phyloP scores from a whole-genome alignment of 2,797 vertebrate genomes.

The Enteromius argenteus region DNA sequence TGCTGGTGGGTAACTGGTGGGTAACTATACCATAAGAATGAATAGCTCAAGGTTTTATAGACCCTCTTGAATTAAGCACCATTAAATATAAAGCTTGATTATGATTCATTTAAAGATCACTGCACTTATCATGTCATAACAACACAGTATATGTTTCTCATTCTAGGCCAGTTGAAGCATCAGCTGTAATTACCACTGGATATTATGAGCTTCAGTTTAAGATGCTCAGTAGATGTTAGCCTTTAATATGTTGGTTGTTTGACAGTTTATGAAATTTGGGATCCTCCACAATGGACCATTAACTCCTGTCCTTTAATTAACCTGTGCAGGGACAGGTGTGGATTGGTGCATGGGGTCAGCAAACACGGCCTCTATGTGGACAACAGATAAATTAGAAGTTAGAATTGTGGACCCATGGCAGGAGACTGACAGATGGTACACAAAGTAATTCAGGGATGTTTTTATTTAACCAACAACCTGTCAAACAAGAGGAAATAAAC shows the following conservation, averaged over 20 bases:
- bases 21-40: no score
- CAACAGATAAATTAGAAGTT: conserved; percentile 69
- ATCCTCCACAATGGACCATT: conserved; percentile 4
- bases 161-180: not conserved
- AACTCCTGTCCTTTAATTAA: conserved; percentile 76
- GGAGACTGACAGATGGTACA: conserved; percentile 64
- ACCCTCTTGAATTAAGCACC: not conserved
- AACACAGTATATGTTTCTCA: not conserved
- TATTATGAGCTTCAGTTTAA: not conserved
- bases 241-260: not conserved
- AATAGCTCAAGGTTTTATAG: not conserved
- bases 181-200: not conserved
- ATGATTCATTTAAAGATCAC: not conserved
- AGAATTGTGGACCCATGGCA: conserved; percentile 58
- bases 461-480: conserved; percentile 65
- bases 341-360: conserved; percentile 62
- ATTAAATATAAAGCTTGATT: not conserved
- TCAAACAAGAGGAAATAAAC: conserved; percentile 48
- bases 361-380: conserved; percentile 61
- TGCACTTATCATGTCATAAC: not conserved
- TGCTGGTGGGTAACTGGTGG: no score
- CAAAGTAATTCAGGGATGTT: conserved; percentile 70
- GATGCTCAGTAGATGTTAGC: not conserved
- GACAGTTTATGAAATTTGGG: not conserved
- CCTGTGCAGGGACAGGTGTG: conserved; percentile 75